Conservation (phyloP, 2,888 invertebrate genomes). For the Mesoligia furuncula region DNA sequence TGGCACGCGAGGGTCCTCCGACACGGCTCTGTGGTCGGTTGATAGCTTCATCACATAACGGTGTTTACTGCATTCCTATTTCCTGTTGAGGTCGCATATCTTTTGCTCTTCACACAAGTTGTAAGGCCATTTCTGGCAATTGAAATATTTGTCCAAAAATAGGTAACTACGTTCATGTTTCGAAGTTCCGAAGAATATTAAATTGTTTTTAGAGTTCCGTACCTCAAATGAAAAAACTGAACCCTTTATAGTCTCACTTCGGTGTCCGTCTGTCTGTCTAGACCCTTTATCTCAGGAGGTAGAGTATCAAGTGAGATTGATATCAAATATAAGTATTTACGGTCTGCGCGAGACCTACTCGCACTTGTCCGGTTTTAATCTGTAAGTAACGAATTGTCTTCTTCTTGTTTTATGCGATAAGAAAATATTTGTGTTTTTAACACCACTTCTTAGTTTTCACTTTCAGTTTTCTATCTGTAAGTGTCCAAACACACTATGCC, state of each 20-base stretch:
- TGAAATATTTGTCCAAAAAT: background rate
- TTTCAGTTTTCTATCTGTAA: background rate
- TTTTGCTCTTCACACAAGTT: background rate
- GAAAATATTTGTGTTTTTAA: background rate
- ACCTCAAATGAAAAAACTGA: background rate
- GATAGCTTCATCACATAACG: conserved; percentile 41
- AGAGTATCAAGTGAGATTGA: background rate
- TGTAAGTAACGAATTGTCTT: background rate
- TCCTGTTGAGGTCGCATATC: background rate
- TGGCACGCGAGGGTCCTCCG: conserved; percentile 46
- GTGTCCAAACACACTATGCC: too few relatives aligned
- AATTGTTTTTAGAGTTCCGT: background rate
- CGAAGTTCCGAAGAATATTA: background rate
- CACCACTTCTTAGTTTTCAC: background rate
- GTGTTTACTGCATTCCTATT: conserved; percentile 28
- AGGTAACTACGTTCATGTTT: background rate
- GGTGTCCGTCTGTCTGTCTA: background rate
- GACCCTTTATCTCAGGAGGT: background rate
- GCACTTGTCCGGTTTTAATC: background rate
- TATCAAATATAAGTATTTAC: background rate
- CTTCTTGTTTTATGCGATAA: background rate
- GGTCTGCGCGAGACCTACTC: background rate
- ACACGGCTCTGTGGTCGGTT: conserved; percentile 30
- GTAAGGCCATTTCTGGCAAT: background rate
- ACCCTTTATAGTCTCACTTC: background rate